Percentiles rank a stretch among this genome's conserved stretches.
Conservation (phyloP, 2,888 invertebrate genomes). For the Nezara viridula region DNA sequence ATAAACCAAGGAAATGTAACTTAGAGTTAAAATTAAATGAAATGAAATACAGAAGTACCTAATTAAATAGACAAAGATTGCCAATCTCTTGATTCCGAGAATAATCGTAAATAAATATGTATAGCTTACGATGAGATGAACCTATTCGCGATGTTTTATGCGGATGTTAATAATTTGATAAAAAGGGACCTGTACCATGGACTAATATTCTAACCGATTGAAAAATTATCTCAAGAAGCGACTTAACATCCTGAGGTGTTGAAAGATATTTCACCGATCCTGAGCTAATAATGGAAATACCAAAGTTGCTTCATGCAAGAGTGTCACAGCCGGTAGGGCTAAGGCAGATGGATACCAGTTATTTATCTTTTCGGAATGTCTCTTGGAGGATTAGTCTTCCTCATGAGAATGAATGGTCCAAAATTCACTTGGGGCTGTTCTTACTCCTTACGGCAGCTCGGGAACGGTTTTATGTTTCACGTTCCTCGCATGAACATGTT, state of each 20-base stretch:
- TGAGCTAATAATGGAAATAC: not conserved
- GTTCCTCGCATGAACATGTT: not conserved
- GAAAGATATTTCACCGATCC: not conserved
- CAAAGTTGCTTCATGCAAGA: no score
- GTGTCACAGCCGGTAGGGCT: not conserved
- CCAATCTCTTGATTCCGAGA: no score
- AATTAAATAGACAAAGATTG: no score
- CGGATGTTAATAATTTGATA: no score
- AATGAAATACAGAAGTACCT: no score
- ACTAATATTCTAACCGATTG: not conserved
- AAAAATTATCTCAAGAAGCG: no score
- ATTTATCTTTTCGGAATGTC: slow-evolving; percentile 38
- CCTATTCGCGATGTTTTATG: no score
- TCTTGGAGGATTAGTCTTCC: not conserved
- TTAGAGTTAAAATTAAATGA: no score
- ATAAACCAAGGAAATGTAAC: no score
- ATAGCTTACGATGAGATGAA: no score
- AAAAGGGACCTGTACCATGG: no score
- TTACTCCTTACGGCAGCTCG: not conserved
- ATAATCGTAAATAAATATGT: no score
- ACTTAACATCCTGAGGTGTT: not conserved
- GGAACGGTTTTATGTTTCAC: slow-evolving; percentile 11
- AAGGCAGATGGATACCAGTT: not conserved
- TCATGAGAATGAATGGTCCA: slow-evolving; percentile 9
- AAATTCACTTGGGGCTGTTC: not conserved